Evolutionary conservation across 1,140 invertebrate species (phyloP).

Genomic region (Hyles vespertilio): DNA sequence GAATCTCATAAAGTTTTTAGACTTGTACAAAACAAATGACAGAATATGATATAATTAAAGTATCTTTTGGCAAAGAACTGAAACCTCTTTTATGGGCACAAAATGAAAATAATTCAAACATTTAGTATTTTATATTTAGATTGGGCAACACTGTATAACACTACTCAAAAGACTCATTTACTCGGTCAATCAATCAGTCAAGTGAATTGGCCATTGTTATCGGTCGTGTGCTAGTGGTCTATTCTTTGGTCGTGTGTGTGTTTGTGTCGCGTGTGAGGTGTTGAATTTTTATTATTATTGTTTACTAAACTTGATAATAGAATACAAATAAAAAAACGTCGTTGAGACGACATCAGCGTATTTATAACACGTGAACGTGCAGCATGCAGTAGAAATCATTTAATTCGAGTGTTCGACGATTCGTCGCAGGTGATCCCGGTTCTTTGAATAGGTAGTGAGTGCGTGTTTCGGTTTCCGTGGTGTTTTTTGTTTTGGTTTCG

Average conservation of each 20-base stretch:
- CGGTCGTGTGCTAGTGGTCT: slow-evolving; percentile 12
- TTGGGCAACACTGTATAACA: neutral
- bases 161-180: neutral
- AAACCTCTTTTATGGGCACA: too few species aligned
- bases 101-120: too few species aligned
- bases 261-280: neutral
- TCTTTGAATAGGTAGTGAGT: slow-evolving; percentile 6
- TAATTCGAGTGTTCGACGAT: slow-evolving; percentile 3
- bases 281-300: slow-evolving; percentile 14
- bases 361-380: neutral
- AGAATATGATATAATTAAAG: too few species aligned
- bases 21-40: too few species aligned
- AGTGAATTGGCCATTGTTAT: slow-evolving; percentile 13
- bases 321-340: slow-evolving; percentile 1
- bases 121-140: too few species aligned
- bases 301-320: slow-evolving; percentile 8
- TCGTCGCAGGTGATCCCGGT: slow-evolving; percentile 16
- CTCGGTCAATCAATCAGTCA: slow-evolving; percentile 12
- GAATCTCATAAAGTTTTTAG: too few species aligned
- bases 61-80: too few species aligned
- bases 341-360: neutral
- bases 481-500: slow-evolving; percentile 6
- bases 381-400: slow-evolving; percentile 4
- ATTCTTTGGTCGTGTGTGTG: slow-evolving; percentile 10
- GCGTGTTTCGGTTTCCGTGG: slow-evolving; percentile 9